These are phyloP conservation scores for Lepus americanus DNA, from an alignment of 2,113 vertebrate species.

Conservation along the genomic window DNA sequence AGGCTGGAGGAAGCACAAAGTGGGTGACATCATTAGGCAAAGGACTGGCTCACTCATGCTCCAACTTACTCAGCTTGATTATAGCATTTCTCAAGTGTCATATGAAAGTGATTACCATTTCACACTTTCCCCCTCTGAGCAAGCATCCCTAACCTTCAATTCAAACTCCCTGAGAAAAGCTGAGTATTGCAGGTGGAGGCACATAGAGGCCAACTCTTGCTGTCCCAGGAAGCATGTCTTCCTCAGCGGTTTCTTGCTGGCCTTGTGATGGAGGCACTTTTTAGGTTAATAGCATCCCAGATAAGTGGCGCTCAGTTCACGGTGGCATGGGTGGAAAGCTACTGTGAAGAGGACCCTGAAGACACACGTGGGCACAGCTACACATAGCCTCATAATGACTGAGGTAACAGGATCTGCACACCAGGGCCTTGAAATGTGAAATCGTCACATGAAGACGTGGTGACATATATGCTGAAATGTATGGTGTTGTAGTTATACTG, in stretches of 20 bases:
- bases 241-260: background rate
- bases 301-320: background rate
- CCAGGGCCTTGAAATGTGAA: background rate
- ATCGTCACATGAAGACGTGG: too few species aligned
- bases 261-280: background rate
- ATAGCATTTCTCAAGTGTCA: conserved; percentile 85
- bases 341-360: fast-evolving
- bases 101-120: conserved; percentile 87
- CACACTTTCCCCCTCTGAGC: conserved; percentile 85
- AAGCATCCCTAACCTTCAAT: conserved; percentile 77
- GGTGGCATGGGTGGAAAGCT: background rate
- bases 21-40: conserved; percentile 87
- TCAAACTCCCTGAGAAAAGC: conserved; percentile 81
- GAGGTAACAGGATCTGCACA: background rate
- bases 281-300: background rate
- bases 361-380: too few species aligned
- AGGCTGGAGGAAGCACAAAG: conserved; percentile 87
- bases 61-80: conserved; percentile 88
- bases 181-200: conserved; percentile 66
- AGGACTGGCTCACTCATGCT: conserved; percentile 86
- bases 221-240: background rate
- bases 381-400: background rate
- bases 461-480: background rate
- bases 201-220: background rate
- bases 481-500: background rate